Evolutionary conservation across 2,113 vertebrate species (phyloP).

Genomic region (Anhinga anhinga): DNA sequence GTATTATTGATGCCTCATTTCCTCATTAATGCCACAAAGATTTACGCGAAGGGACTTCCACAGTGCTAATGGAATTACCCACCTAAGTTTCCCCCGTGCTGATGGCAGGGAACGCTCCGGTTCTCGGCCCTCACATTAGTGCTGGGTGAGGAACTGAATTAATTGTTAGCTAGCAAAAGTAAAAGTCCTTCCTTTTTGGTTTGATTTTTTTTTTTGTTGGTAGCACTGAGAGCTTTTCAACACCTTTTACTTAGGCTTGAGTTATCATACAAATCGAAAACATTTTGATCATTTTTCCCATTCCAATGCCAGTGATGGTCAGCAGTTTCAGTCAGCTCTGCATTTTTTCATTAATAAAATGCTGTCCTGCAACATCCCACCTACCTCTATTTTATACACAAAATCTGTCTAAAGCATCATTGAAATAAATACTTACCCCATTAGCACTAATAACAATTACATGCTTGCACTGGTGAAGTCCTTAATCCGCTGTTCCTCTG

Average conservation of each 20-base stretch:
- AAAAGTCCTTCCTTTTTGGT: neutral
- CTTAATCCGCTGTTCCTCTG: neutral
- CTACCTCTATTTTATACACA: neutral
- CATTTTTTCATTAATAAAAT: neutral
- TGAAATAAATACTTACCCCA: neutral
- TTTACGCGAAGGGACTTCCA: constrained; percentile 16
- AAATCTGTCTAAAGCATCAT: constrained; percentile 11
- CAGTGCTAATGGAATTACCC: constrained; percentile 61
- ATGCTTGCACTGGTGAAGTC: neutral
- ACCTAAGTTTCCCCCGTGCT: neutral
- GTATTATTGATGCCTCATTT: neutral
- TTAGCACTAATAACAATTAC: constrained; percentile 4
- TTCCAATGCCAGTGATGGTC: neutral
- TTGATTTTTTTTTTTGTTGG: neutral
- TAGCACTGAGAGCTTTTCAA: neutral
- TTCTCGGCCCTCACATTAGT: neutral
- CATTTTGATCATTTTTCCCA: neutral
- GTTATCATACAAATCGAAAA: neutral
- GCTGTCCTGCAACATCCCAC: neutral
- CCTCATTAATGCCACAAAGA: constrained; percentile 15
- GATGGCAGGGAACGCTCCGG: neutral
- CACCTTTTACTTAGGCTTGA: neutral
- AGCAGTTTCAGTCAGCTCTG: neutral
- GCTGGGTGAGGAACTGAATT: neutral
- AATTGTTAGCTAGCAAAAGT: neutral